Conservation (phyloP, 1,140 invertebrate species). For the Trinorchestia longiramus region DNA sequence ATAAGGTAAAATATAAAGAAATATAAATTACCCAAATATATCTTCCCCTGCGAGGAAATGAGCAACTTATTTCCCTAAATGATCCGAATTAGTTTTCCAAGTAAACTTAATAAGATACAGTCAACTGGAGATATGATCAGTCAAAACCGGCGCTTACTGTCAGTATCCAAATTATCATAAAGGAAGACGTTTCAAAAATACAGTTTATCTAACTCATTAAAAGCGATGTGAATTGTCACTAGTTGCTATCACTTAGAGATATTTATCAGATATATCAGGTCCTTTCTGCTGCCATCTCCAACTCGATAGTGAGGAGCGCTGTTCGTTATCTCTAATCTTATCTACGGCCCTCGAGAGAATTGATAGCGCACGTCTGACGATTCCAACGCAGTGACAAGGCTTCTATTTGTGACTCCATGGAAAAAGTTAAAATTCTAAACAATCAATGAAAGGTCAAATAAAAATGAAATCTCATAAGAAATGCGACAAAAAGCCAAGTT, state of each 20-base stretch:
- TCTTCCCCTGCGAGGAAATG: neutral
- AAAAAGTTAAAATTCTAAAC: neutral
- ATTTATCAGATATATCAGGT: neutral
- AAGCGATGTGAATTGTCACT: neutral
- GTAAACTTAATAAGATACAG: neutral
- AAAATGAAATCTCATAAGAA: neutral
- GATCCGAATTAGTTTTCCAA: neutral
- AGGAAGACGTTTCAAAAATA: neutral
- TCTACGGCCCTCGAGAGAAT: neutral
- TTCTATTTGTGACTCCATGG: neutral
- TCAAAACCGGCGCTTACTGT: neutral
- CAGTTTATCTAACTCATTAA: neutral
- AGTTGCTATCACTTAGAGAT: neutral
- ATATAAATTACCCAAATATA: neutral
- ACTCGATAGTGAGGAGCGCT: neutral
- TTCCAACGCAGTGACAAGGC: neutral
- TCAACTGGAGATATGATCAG: neutral
- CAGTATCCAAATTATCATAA: neutral
- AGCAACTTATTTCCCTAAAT: neutral
- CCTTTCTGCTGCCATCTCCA: neutral
- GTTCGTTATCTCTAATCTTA: neutral
- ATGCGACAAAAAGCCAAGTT: no score
- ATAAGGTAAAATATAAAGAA: neutral
- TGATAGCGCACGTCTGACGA: neutral
- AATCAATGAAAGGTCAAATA: neutral